phyloP scores from a whole-genome alignment of 2,113 vertebrate species.

The Sclerurus mexicanus region DNA sequence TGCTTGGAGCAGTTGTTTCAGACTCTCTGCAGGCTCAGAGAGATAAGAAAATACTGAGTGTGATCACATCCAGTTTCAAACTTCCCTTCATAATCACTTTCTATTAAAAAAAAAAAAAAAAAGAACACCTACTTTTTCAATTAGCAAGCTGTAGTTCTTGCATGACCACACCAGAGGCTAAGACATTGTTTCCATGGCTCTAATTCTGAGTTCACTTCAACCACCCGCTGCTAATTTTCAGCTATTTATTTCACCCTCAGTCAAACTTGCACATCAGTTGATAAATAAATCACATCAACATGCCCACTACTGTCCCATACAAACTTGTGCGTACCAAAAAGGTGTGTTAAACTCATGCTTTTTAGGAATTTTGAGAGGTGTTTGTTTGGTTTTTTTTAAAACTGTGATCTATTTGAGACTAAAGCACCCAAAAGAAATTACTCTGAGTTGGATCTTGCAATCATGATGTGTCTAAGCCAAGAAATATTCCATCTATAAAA shows the following conservation, averaged over 20 bases:
- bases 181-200: fast-evolving
- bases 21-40: neutral
- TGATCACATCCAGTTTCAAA: neutral
- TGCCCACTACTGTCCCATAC: neutral
- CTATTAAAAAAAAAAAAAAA: no score
- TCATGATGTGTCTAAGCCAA: neutral
- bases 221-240: neutral
- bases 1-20: neutral
- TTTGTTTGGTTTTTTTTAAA: neutral
- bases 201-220: neutral
- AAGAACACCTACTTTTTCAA: neutral
- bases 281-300: neutral
- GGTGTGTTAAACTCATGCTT: neutral
- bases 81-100: neutral
- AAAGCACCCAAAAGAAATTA: neutral
- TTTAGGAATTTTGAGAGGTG: neutral
- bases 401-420: neutral
- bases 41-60: neutral
- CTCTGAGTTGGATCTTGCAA: neutral
- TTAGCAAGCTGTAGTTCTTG: neutral
- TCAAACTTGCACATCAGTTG: neutral
- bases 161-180: neutral
- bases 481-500: neutral
- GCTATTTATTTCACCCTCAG: neutral
- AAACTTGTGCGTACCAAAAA: neutral